Conservation (phyloP, 2,888 invertebrate genomes). For the Eubasilissa splendida region DNA sequence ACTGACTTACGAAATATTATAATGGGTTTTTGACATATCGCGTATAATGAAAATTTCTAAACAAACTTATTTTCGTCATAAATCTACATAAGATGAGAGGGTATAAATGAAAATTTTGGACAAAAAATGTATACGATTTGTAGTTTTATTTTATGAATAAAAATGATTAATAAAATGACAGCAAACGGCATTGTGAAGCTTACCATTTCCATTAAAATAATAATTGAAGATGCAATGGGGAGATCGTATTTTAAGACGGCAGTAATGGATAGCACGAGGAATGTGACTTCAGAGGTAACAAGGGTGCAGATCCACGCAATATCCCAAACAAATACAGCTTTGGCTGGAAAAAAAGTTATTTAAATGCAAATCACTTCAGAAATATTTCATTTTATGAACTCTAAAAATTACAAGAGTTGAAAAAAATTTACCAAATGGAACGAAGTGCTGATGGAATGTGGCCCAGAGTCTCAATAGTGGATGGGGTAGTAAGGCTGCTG, state of each 20-base stretch:
- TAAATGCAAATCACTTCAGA: too few relatives aligned
- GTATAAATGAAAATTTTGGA: too few relatives aligned
- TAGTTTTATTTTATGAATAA: too few relatives aligned
- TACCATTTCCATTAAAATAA: constrained; percentile 76
- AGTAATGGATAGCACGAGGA: constrained; percentile 66
- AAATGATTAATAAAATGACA: too few relatives aligned
- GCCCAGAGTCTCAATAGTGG: constrained; percentile 71
- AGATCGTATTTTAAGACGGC: constrained; percentile 66
- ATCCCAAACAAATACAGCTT: constrained; percentile 65
- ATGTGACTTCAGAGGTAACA: constrained; percentile 63
- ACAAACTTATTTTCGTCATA: too few relatives aligned
- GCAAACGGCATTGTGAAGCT: constrained; percentile 20
- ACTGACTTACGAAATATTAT: too few relatives aligned
- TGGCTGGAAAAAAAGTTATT: constrained; percentile 61
- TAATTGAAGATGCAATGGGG: constrained; percentile 72
- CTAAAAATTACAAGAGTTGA: neutral
- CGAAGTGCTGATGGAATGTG: constrained; percentile 18
- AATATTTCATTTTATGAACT: too few relatives aligned
- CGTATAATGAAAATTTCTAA: too few relatives aligned
- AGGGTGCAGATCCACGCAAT: constrained; percentile 63
- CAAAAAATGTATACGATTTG: too few relatives aligned
- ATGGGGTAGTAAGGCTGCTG: constrained; percentile 66
- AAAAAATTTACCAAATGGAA: neutral
- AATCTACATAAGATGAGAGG: too few relatives aligned
- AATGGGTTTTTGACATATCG: too few relatives aligned